These are phyloP conservation scores for Trisateles emortualis DNA, from an alignment of 2,888 invertebrate genomes.

Conservation along the genomic window DNA sequence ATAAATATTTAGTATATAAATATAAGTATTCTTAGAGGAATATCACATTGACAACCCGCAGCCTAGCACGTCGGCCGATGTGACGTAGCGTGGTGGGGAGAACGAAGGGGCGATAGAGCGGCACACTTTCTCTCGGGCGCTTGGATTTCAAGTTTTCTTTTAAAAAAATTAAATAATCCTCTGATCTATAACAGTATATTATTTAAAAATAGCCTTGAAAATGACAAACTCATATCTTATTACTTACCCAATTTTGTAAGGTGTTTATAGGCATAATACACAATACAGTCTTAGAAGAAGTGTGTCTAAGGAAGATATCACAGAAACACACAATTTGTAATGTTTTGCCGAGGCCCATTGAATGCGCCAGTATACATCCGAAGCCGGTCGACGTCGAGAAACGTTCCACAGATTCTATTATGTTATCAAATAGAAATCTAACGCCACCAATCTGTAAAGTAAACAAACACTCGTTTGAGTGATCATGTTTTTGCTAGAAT, in stretches of 20 bases:
- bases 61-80: too few relatives aligned
- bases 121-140: too few relatives aligned
- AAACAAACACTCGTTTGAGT: conserved; percentile 9
- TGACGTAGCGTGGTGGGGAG: too few relatives aligned
- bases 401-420: conserved; percentile 96
- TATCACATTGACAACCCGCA: too few relatives aligned
- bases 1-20: too few relatives aligned
- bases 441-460: conserved; percentile 94
- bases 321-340: conserved; percentile 98
- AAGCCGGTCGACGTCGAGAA: conserved; percentile 96
- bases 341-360: conserved; percentile 99
- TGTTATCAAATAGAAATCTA: conserved; percentile 98
- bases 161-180: too few relatives aligned
- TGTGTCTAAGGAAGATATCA: conserved; percentile 97
- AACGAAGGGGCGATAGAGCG: too few relatives aligned
- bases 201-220: too few relatives aligned
- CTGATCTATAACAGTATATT: too few relatives aligned
- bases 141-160: too few relatives aligned
- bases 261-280: conserved; percentile 99
- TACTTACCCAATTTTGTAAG: conserved; percentile 96
- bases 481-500: too few relatives aligned
- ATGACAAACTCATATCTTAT: not conserved
- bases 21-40: too few relatives aligned
- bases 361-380: conserved; percentile 99
- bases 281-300: conserved; percentile 94